Base-by-base conservation (phyloP, 2,888 invertebrate species). In the Cephus runcator region DNA sequence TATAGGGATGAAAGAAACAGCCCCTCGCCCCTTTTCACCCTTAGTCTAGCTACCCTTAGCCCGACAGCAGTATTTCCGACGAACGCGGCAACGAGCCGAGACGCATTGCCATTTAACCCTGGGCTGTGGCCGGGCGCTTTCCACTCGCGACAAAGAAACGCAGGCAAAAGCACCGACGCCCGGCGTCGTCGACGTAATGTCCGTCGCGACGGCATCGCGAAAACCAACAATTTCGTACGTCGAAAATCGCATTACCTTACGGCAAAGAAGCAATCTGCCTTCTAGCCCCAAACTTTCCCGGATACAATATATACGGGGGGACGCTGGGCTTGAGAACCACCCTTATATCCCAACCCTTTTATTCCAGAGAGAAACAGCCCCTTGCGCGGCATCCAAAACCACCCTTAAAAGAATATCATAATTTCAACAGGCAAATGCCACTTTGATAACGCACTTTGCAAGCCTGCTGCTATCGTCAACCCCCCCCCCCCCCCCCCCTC, bases 221-320 rank as follows among this genome's bases (percentile, higher is more conserved):
- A 9, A 2, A 9, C 56, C 56, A 79, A 78, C 82, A 77, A 80
- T 81, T 79, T 76, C 73, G 79, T 34, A 69, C 73, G 75, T 77
- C 84, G 80, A 85, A 85, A 85, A 85, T 83, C 79, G 74, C 81
- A 81, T 83, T 83, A 82, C 82, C 73, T 77, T 36, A 77, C 76
- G 56, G 56, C 73, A 79, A 76, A 81, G 81, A 86, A 85, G 85
- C 86, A 86, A 85, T 85, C 86, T 85, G 80, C 74, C 74, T 12
- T 6, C 36, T 36, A 30, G 74, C 12, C 34, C 74, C 12, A 34
- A 71, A 71, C 6, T 71, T 71, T 35, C 2, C 11, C 36, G 78
- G 79, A 76, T 83, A 86, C 82, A 82, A 81, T 86, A 83, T 86
- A 83, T 77, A 77, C 76, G 76, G 77, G 79, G 79, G 73, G 77